Percentiles rank a stretch among this genome's conserved stretches.
Conservation (phyloP, 2,797 vertebrate genomes). For the Clarias laeviceps region DNA sequence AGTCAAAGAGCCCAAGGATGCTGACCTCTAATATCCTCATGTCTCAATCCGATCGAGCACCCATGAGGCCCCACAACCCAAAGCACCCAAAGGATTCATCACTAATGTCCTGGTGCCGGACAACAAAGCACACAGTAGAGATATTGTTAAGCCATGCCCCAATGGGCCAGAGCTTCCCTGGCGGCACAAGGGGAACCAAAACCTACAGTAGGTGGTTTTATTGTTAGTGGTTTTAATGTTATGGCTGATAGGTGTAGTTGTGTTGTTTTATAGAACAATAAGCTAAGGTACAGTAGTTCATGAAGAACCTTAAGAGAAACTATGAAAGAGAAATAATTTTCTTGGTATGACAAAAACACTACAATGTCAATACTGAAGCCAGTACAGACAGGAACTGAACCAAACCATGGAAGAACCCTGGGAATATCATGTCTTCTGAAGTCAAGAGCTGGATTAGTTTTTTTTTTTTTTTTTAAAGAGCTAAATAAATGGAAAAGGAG, state of each 20-base stretch:
- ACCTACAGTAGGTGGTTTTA: neutral
- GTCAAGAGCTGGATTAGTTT: neutral
- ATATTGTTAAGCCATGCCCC: too few relatives aligned
- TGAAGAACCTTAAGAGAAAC: neutral
- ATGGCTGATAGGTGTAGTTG: too few relatives aligned
- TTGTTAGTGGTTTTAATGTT: neutral
- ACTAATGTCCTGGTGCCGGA: too few relatives aligned
- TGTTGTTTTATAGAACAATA: neutral
- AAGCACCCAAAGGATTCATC: too few relatives aligned
- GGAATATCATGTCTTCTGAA: neutral
- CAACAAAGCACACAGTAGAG: too few relatives aligned
- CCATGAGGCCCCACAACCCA: too few relatives aligned
- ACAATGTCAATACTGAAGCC: neutral
- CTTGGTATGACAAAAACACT: neutral
- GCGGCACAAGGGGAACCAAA: too few relatives aligned
- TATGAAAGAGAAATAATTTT: neutral
- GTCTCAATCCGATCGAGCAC: too few relatives aligned
- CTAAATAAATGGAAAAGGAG: neutral
- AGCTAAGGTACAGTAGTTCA: neutral
- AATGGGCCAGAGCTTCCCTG: too few relatives aligned
- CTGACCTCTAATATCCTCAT: too few relatives aligned
- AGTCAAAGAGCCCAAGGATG: too few relatives aligned
- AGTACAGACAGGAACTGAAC: neutral
- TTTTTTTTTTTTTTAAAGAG: too few relatives aligned
- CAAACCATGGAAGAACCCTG: neutral